Evolutionary conservation across 2,888 invertebrate species (phyloP).

Genomic region (Elysia crispata): DNA sequence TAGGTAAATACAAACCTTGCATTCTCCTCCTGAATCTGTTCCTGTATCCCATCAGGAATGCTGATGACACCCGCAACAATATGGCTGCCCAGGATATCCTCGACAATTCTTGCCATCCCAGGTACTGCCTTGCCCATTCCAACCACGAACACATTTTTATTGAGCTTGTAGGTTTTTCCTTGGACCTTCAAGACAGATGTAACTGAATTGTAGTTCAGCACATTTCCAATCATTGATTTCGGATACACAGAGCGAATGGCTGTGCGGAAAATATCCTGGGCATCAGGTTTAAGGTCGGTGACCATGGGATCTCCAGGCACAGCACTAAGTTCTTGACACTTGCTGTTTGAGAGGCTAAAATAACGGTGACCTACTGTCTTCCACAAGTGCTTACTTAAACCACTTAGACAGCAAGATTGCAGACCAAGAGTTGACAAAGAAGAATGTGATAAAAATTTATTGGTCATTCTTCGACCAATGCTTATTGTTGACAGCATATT

Average conservation of each 20-base stretch:
- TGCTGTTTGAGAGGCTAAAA: too few relatives aligned
- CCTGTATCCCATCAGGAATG: constrained; percentile 83
- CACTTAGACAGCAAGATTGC: too few relatives aligned
- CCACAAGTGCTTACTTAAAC: too few relatives aligned
- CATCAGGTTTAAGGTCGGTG: constrained; percentile 37
- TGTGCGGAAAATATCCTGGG: constrained; percentile 60
- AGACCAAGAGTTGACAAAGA: too few relatives aligned
- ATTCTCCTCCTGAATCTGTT: constrained; percentile 62
- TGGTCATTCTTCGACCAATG: too few relatives aligned
- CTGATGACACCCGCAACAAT: constrained; percentile 85
- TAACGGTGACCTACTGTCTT: too few relatives aligned
- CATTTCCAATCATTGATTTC: constrained; percentile 64
- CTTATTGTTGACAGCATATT: too few relatives aligned
- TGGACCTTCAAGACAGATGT: constrained; percentile 54
- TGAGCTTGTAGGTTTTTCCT: constrained; percentile 60
- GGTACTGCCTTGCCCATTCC: constrained; percentile 95
- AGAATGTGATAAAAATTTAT: too few relatives aligned
- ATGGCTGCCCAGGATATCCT: constrained; percentile 82
- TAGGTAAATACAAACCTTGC: constrained; percentile 62
- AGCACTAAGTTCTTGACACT: too few relatives aligned
- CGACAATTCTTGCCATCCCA: constrained; percentile 88
- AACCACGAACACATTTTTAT: constrained; percentile 74
- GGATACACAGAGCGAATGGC: constrained; percentile 70
- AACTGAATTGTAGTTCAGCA: constrained; percentile 40
- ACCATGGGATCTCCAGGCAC: too few relatives aligned